A percentile compares a stretch with the other conserved stretches of the same genome.
Evolutionary conservation across 2,797 vertebrate genomes (phyloP).

Genomic region (Zalophus californianus): DNA sequence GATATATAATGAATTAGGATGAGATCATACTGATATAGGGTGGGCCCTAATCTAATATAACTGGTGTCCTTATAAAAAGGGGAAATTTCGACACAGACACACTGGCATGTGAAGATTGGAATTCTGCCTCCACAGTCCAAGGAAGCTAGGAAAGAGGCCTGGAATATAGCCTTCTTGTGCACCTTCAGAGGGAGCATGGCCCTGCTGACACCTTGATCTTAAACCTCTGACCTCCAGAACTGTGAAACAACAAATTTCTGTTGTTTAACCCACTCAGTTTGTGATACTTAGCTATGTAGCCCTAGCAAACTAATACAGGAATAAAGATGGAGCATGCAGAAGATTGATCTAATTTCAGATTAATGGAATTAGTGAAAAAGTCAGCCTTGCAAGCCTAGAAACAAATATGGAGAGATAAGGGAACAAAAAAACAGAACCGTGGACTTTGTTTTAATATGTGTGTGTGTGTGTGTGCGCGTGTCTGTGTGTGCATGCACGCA

Average conservation of each 20-base stretch:
- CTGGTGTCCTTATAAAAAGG: not conserved
- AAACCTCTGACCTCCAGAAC: not conserved
- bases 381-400: not conserved
- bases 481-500: too few relatives aligned
- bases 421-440: not conserved
- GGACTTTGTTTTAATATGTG: not conserved
- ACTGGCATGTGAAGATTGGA: not conserved
- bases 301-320: not conserved
- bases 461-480: too few relatives aligned
- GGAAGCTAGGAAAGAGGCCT: not conserved
- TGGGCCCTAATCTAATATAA: not conserved
- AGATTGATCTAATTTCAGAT: not conserved
- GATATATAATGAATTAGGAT: not conserved
- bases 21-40: not conserved
- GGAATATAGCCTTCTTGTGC: not conserved
- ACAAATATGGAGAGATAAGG: not conserved
- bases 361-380: not conserved
- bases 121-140: not conserved
- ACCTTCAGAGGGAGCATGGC: fast-evolving
- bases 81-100: not conserved
- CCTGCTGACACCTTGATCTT: not conserved
- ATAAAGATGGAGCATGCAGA: not conserved
- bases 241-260: not conserved
- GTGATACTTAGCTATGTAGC: not conserved
- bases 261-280: not conserved